These are phyloP conservation scores for Phalera bucephala DNA, from an alignment of 2,888 invertebrate species.

Conservation along the genomic window DNA sequence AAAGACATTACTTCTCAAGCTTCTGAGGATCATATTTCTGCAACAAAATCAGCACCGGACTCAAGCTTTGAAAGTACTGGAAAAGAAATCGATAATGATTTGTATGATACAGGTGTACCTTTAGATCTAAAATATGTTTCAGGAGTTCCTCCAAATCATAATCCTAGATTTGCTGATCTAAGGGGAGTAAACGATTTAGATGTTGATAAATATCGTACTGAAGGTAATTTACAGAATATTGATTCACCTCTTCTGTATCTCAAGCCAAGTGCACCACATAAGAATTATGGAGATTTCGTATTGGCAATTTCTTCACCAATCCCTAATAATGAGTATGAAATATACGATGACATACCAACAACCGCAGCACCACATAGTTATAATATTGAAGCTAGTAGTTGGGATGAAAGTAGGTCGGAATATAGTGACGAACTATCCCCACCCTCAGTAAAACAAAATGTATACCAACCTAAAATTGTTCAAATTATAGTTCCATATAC, in stretches of 20 bases:
- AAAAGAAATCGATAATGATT: conserved; percentile 57
- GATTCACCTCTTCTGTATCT: conserved; percentile 84
- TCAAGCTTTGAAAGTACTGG: conserved; percentile 74
- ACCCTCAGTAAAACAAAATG: conserved; percentile 40
- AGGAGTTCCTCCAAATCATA: conserved; percentile 54
- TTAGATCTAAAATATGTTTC: conserved; percentile 46
- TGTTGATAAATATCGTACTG: conserved; percentile 71
- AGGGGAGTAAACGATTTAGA: conserved; percentile 69
- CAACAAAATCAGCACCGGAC: conserved; percentile 66
- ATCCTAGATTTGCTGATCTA: conserved; percentile 63
- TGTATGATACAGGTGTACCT: conserved; percentile 56
- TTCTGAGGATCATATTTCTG: conserved; percentile 70
- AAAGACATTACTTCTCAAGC: conserved; percentile 81
- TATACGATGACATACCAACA: conserved; percentile 66
- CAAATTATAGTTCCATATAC: conserved; percentile 93
- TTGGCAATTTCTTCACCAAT: conserved; percentile 51
- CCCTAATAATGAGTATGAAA: conserved; percentile 65
- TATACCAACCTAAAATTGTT: conserved; percentile 85
- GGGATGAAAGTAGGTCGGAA: conserved; percentile 57
- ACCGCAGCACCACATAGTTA: conserved; percentile 45
- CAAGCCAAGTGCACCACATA: conserved; percentile 79
- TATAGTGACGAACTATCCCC: conserved; percentile 47
- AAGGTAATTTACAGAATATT: conserved; percentile 74
- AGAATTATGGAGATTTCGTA: conserved; percentile 73
- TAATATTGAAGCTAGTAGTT: conserved; percentile 39